phyloP scores from a whole-genome alignment of 2,888 invertebrate genomes.

The Idaea straminata region DNA sequence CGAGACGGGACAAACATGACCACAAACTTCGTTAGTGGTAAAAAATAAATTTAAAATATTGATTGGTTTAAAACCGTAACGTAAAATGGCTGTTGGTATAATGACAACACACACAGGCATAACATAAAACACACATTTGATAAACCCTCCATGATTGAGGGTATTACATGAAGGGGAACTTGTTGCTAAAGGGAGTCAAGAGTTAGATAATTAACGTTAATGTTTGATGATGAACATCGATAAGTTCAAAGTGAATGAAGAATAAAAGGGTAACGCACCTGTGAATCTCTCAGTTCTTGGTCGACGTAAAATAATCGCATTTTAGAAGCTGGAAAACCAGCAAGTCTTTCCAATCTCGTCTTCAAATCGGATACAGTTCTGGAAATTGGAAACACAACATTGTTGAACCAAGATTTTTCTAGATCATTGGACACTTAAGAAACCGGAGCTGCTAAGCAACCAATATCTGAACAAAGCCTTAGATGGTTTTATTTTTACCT shows the following conservation, averaged over 20 bases:
- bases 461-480: not conserved
- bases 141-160: not conserved
- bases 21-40: not conserved
- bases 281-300: conserved; percentile 85
- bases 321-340: conserved; percentile 89
- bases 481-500: conserved; percentile 46
- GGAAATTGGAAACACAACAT: conserved; percentile 36
- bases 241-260: not conserved
- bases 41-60: too few relatives aligned
- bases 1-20: not conserved
- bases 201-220: not conserved
- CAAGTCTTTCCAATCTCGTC: conserved; percentile 87
- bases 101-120: not conserved
- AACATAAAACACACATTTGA: not conserved
- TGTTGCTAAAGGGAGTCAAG: not conserved
- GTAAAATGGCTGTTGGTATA: not conserved
- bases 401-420: not conserved
- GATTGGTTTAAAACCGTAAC: too few relatives aligned
- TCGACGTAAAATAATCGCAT: conserved; percentile 95
- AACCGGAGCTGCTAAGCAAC: not conserved
- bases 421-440: not conserved
- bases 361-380: conserved; percentile 91
- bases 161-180: not conserved
- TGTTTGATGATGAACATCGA: not conserved
- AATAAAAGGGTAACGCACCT: conserved; percentile 48